Evolutionary conservation across 2,797 vertebrate genomes (phyloP), one percentile per base, ranked within the genome.

Genomic region (Lates japonicus): DNA sequence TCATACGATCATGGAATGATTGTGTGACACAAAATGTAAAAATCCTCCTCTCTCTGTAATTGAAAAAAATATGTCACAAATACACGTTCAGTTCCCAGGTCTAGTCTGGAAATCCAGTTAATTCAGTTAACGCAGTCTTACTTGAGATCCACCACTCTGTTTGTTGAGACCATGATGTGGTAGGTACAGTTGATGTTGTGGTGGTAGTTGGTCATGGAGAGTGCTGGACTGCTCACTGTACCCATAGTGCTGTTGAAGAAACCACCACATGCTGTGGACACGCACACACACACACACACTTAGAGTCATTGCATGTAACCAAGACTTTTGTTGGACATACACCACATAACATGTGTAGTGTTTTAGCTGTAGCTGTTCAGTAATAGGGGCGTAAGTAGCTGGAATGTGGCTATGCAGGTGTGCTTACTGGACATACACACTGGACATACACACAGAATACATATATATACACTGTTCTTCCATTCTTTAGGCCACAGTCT

Each of bases 151-250:
- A 98, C 25, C 69, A 97, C 85, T 87, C 81, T 96, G 93, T 93
- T 22, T 0, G 84, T 75, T 51, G 37, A 74, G 9, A 96, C 96
- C 1, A 80, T 78, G 87, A 99, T 95, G 67, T 92, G 88, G 81
- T 99, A 99, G 41, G 96, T 94, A 70, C 98, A 99, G 94, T 97
- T 96, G 77, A 97, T 93, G 72, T 97, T 94, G 89, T 96, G 95
- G 76, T 96, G 96, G 85, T 99, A 99, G 83, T 97, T 76, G 19
- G 87, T 55, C 5, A 90, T 35, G 0, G 93, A 94, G 44, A 96
- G 93, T 1, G 89, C 91, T 0, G 98, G 97, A 77, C 97, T 99
- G 84, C 85, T 93, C 81, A 99, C 72, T 39, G 93, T 69, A 1
- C 97, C 97, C 0, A 57, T 31, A 0, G 95, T 87, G 6, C 42